Base-by-base conservation (phyloP, 64 coral and sea anemone species). In the Stichodactyla mertensii region DNA sequence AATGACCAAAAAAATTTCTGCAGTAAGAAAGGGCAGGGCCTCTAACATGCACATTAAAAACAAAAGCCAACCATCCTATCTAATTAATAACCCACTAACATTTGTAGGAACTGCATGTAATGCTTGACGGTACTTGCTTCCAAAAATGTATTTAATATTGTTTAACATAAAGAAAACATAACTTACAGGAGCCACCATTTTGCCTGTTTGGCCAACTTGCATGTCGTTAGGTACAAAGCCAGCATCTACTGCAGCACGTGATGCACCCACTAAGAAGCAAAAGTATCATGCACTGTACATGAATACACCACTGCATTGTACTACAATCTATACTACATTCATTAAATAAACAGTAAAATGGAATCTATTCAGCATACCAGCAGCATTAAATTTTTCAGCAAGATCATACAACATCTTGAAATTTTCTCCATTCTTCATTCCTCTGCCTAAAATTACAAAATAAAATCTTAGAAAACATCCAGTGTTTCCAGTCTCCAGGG, bases 171-270 rank as follows among this genome's bases (percentile, higher is more conserved):
- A 20, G 22, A 22, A 18, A 66, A 23, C 19, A 66, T 0, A 66
- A 94, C 92, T 89, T 91, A 99, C 97, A 14, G 97, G 97, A 51
- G 97, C 97, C 23, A 99, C 97, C 87, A 99, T 94, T 90, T 99
- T 99, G 2, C 97, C 97, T 55, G 97, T 99, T 69, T 99, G 97
- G 83, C 97, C 97, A 19, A 99, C 90, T 78, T 99, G 97, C 97
- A 99, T 99, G 77, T 99, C 97, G 84, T 99, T 99, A 11, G 97
- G 82, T 19, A 94, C 93, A 88, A 69, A 99, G 14, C 97, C 97
- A 64, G 97, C 97, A 95, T 99, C 97, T 23, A 99, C 97, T 51
- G 97, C 97, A 15, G 97, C 97, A 86, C 97, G 86, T 24, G 97
- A 99, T 16, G 97, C 97, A 19, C 97, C 97, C 55, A 99, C 97